Base-by-base conservation (phyloP, 2,797 vertebrate genomes). In the Sylvilagus floridanus region DNA sequence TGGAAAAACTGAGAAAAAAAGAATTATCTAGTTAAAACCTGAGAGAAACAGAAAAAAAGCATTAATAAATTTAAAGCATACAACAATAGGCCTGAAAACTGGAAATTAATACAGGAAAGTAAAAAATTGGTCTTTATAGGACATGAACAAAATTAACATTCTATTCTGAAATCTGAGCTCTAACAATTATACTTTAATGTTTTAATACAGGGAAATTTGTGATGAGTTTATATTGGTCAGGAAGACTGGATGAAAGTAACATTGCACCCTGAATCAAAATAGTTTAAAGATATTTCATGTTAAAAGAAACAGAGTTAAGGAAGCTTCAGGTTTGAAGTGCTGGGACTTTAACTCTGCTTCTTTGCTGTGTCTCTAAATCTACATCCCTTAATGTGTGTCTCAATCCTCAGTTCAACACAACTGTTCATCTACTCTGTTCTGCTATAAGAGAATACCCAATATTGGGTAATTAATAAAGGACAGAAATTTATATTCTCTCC, bases 1-100 rank as follows among this genome's bases (percentile, higher is more conserved):
- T 90, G 72, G n/a, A 47, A 12, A 76, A 95, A 37, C 26, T 37
- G 14, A 16, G 52, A 10, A 62, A 83, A 87, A 28, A 95, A n/a
- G 28, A 75, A 10, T 47, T 47, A 47, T 47, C 8, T 93, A 68
- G 88, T 63, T 79, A 75, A 75, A 93, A 28, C 21, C 7, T 77
- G 50, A 72, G 11, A 60, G 42, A 32, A 26, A 35, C 21, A 24
- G 26, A 35, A 76, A 6, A 71, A 54, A 88, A 66, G 10, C 75
- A 24, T 28, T 32, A 69, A 78, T 63, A 72, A 21, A 72, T 83
- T 90, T 30, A 17, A 10, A 71, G 7, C 3, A 62, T 66, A 35
- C 19, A 60, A 77, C 54, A 93, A 78, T 66, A 32, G 60, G 37
- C 28, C 7, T 65, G 32, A 84, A 88, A 83, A 21, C 5, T 24